Conservation (phyloP, 2,797 vertebrate genomes). For the Arnoldichthys spilopterus region DNA sequence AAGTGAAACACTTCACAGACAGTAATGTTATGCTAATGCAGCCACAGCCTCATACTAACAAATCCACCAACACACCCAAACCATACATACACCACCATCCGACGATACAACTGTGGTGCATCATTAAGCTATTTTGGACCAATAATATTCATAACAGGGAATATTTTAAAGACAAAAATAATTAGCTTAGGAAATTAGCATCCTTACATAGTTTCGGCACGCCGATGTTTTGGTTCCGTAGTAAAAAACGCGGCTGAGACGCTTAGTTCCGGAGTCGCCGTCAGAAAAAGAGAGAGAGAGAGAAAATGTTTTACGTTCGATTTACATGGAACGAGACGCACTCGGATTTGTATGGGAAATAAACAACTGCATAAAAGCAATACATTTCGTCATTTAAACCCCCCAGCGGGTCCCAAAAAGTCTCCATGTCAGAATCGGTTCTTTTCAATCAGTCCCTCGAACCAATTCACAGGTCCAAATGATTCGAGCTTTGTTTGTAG, state of each 20-base stretch:
- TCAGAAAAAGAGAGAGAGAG: not conserved
- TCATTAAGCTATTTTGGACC: not conserved
- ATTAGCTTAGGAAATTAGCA: slow-evolving; percentile 25
- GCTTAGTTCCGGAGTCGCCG: slow-evolving; percentile 38
- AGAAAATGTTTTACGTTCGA: not conserved
- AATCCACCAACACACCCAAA: not conserved
- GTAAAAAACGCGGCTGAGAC: not conserved
- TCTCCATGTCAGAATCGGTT: not conserved
- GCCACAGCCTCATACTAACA: too few relatives aligned
- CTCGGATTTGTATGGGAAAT: not conserved
- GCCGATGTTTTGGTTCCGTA: slow-evolving; percentile 48
- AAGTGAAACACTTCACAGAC: too few relatives aligned
- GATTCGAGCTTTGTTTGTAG: not conserved
- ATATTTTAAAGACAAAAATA: not conserved
- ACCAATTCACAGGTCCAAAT: not conserved
- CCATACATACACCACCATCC: not conserved
- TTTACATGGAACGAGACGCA: not conserved
- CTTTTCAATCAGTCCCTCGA: not conserved
- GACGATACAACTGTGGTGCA: not conserved
- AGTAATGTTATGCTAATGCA: too few relatives aligned
- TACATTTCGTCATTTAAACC: not conserved
- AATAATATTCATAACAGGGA: not conserved
- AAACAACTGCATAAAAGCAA: not conserved
- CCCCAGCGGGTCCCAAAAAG: not conserved
- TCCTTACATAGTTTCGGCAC: slow-evolving; percentile 22